phyloP scores from a whole-genome alignment of 1,140 invertebrate species.

The Papilio aristodemus region DNA sequence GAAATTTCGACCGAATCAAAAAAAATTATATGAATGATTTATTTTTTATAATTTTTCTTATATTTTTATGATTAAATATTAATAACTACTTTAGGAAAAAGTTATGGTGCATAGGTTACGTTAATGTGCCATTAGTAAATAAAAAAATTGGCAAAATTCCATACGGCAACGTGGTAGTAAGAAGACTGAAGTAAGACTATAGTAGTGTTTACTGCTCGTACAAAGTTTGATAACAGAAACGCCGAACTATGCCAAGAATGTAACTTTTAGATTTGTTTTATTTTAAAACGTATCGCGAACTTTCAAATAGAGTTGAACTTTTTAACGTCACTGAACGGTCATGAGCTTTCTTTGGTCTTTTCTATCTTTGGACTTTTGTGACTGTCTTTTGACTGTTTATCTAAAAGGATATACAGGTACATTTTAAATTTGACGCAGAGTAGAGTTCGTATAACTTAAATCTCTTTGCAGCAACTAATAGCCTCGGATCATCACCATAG shows the following conservation, averaged over 20 bases:
- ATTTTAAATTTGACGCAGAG: too few relatives aligned
- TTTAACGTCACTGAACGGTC: not conserved
- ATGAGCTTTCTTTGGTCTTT: not conserved
- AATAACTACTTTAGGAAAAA: too few relatives aligned
- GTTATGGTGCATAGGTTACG: not conserved
- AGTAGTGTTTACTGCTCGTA: not conserved
- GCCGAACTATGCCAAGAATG: not conserved
- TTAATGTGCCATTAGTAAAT: conserved; percentile 4
- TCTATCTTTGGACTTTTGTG: too few relatives aligned
- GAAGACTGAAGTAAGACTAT: too few relatives aligned
- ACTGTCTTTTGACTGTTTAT: not conserved
- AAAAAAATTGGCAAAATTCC: conserved; percentile 6
- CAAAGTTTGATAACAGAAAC: conserved; percentile 8
- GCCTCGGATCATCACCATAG: too few relatives aligned
- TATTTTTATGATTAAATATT: too few relatives aligned
- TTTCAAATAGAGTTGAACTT: not conserved
- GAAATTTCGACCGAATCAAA: too few relatives aligned
- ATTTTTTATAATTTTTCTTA: too few relatives aligned
- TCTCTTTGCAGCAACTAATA: too few relatives aligned
- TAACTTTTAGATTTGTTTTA: not conserved
- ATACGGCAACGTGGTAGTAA: not conserved
- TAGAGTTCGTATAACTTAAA: too few relatives aligned
- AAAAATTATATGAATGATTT: too few relatives aligned
- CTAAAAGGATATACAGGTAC: too few relatives aligned
- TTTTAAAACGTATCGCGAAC: not conserved